These are phyloP conservation scores for Rhineura floridana DNA, from an alignment of 2,113 vertebrate genomes.

Conservation along the genomic window DNA sequence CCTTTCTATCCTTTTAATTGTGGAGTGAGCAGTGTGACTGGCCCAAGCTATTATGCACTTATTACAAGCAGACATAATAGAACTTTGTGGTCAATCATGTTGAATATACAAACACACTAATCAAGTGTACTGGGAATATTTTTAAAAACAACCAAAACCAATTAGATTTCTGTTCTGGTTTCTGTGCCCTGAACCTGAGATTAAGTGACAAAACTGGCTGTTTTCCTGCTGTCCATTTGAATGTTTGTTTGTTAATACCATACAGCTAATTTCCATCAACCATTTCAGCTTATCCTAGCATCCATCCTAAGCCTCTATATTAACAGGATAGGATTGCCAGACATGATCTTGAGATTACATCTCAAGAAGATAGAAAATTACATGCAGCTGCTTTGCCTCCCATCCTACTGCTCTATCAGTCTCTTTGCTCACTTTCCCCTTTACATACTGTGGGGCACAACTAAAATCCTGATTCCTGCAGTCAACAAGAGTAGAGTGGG, in stretches of 20 bases:
- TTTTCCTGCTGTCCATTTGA: not conserved
- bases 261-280: slow-evolving; percentile 18
- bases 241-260: slow-evolving; percentile 33
- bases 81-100: not conserved
- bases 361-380: no score
- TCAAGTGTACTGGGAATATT: not conserved
- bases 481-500: not conserved
- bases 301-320: slow-evolving; percentile 9
- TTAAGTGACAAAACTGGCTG: not conserved
- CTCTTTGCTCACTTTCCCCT: not conserved
- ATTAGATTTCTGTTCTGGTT: not conserved
- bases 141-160: not conserved
- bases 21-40: not conserved
- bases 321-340: not conserved
- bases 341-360: not conserved
- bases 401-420: not conserved
- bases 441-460: not conserved
- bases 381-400: not conserved
- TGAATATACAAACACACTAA: not conserved
- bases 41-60: not conserved
- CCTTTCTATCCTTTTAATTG: not conserved
- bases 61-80: no score
- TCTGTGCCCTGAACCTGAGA: not conserved
- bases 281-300: slow-evolving; percentile 32
- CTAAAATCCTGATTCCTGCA: not conserved